These are phyloP conservation scores for Pterophyllum scalare DNA, from an alignment of 2,113 vertebrate species.

Conservation along the genomic window DNA sequence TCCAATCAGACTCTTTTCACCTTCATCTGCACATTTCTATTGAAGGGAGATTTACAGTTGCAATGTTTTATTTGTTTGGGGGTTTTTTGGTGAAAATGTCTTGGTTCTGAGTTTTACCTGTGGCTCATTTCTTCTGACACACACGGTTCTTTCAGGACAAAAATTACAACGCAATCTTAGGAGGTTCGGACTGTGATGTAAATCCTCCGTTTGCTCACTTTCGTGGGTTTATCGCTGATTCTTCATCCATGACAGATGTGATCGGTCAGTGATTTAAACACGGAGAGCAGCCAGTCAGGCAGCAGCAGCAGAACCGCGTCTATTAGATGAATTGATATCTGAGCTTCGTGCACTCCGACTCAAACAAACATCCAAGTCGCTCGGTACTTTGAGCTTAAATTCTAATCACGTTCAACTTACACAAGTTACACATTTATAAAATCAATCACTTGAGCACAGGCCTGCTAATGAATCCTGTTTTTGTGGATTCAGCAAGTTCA, in stretches of 20 bases:
- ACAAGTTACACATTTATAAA: neutral
- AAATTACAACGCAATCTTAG: neutral
- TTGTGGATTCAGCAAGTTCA: conserved; percentile 1
- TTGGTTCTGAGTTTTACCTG: neutral
- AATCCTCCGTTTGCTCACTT: conserved; percentile 19
- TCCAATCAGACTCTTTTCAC: neutral
- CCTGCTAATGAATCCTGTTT: conserved; percentile 7
- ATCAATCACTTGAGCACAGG: neutral
- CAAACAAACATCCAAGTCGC: neutral
- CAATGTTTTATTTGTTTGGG: neutral
- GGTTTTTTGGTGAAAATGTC: neutral
- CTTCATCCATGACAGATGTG: neutral
- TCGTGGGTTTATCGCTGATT: conserved; percentile 19
- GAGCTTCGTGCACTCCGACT: neutral
- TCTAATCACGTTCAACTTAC: conserved; percentile 1
- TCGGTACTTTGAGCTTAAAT: neutral
- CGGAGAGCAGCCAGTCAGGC: neutral
- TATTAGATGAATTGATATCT: neutral
- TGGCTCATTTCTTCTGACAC: neutral
- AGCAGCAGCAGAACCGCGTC: neutral
- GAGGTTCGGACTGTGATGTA: neutral
- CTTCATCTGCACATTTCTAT: neutral
- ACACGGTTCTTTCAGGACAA: neutral
- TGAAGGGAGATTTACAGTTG: neutral
- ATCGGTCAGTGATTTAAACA: conserved; percentile 2